Evolutionary conservation across 2,888 invertebrate genomes (phyloP).

Genomic region (Lithophane socia): DNA sequence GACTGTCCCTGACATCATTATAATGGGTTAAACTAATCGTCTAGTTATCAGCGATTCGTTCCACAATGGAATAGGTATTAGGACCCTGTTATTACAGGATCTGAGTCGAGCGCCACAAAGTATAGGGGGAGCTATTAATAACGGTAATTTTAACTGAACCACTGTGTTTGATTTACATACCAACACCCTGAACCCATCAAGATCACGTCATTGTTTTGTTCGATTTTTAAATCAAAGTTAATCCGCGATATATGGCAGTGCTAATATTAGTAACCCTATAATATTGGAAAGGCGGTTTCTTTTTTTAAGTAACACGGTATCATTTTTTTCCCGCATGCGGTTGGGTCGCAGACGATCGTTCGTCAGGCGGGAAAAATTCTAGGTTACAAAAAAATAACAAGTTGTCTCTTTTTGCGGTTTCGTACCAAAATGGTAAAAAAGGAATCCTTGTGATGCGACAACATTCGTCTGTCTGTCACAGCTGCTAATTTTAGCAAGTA

Average conservation of each 20-base stretch:
- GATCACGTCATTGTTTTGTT: constrained; percentile 15
- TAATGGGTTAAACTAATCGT: neutral
- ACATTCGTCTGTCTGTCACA: too few relatives aligned
- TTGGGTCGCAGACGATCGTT: too few relatives aligned
- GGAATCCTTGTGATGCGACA: too few relatives aligned
- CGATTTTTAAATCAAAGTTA: neutral
- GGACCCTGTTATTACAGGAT: constrained; percentile 27
- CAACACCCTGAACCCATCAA: neutral
- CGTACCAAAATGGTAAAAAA: too few relatives aligned
- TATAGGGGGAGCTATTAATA: constrained; percentile 24
- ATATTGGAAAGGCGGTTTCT: neutral
- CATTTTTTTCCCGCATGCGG: neutral
- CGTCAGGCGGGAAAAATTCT: too few relatives aligned
- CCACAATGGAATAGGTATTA: constrained; percentile 25
- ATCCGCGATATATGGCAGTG: neutral
- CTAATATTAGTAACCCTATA: neutral
- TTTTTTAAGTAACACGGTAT: neutral
- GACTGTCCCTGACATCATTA: constrained; percentile 18
- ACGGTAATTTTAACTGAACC: constrained; percentile 1
- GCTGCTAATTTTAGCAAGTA: too few relatives aligned
- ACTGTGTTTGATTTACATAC: neutral
- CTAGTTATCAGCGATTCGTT: constrained; percentile 49
- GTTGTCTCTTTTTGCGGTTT: too few relatives aligned
- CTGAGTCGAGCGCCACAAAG: constrained; percentile 17
- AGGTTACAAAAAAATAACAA: too few relatives aligned